Percentiles rank a stretch among this genome's conserved stretches.
phyloP scores from a whole-genome alignment of 2,113 vertebrate genomes.

The Meriones unguiculatus region DNA sequence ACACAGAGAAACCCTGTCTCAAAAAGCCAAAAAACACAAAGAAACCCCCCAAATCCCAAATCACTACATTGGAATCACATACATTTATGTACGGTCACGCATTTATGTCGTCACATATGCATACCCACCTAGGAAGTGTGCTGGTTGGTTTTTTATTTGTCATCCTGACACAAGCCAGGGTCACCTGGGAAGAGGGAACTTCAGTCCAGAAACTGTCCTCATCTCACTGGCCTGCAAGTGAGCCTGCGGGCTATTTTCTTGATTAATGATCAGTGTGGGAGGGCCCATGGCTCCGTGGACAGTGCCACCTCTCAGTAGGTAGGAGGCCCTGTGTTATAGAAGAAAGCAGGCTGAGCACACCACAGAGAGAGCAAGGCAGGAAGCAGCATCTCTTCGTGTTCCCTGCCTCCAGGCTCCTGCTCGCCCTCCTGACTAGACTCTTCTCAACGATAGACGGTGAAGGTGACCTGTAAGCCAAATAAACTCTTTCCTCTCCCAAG shows the following conservation, averaged over 20 bases:
- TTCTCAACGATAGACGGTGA: neutral
- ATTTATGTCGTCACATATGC: neutral
- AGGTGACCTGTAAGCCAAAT: neutral
- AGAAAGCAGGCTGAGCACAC: neutral
- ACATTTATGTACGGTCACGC: neutral
- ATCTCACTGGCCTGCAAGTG: neutral
- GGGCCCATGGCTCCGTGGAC: neutral
- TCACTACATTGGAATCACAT: neutral
- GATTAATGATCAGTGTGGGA: neutral
- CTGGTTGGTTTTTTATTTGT: neutral
- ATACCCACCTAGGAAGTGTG: neutral
- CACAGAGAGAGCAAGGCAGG: neutral
- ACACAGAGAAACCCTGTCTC: neutral
- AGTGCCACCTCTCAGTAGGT: neutral
- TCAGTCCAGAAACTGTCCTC: neutral
- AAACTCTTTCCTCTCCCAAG: neutral
- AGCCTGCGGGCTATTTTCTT: neutral
- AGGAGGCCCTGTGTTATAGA: neutral
- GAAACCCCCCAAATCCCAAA: neutral
- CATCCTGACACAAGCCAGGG: neutral
- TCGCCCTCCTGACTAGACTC: neutral
- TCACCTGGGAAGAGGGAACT: neutral
- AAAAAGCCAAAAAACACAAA: neutral
- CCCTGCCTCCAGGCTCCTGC: neutral
- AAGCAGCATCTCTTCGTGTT: neutral